Base-by-base conservation (phyloP, 2,113 vertebrate species). In the Melanerpes formicivorus region DNA sequence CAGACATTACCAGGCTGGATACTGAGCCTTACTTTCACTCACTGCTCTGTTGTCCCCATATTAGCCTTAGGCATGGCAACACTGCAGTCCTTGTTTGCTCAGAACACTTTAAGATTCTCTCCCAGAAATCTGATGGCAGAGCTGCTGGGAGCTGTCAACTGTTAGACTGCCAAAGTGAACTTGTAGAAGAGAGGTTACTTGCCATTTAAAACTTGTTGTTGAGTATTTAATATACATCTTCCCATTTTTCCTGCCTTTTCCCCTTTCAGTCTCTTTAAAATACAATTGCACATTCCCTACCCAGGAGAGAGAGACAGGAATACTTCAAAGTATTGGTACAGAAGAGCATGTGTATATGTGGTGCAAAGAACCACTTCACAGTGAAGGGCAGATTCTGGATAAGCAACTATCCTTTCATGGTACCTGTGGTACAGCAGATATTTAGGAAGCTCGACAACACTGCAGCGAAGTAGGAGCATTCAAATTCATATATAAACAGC, bases 271-370 rank as follows among this genome's bases (percentile, higher is more conserved):
- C 19, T 85, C 52, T 77, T 52, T 83, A 64, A 72, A 64, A 66
- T 11, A 9, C 9, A 40, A 4, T 84, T 72, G 4, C 8, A 22
- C 18, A 0, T 54, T 76, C n/a, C 5, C 25, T 29, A 0, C 26
- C 7, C 3, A 0, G 59, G 63, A 50, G 19, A 1, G 2, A 58
- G 58, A 25, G 22, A 30, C 5, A 14, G 30, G 32, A 69, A 42
- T 30, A 55, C 19, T 52, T 83, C 14, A 4, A 18, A 19, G 34
- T 12, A 10, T 10, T 60, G 21, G 14, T 67, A 7, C 26, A 22
- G 65, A 60, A 66, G 42, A 18, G 14, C 4, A 3, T 1, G 5
- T n/a, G 23, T 6, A 14, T 15, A 4, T 11, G 5, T 40, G 17
- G 26, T 70, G 22, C 63, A 32, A 62, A 64, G 59, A 93, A 14